A percentile compares a stretch with the other conserved stretches of the same genome.
phyloP scores from a whole-genome alignment of 2,797 vertebrate species.

The Tachyglossus aculeatus region DNA sequence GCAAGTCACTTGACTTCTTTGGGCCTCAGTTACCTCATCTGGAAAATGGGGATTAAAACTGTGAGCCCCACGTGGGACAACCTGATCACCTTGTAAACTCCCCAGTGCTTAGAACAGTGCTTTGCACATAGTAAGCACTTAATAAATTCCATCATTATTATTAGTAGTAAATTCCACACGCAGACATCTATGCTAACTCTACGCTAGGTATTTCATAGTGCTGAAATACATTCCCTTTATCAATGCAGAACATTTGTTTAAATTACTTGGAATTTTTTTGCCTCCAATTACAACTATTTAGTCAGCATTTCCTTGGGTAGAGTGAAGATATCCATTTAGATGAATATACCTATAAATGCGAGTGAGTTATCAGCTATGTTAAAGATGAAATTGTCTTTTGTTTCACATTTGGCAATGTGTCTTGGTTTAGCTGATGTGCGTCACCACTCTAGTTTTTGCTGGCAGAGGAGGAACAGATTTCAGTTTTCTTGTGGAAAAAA shows the following conservation, averaged over 20 bases:
- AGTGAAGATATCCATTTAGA: background rate
- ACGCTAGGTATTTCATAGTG: too few species aligned
- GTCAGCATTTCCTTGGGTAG: background rate
- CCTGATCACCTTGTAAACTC: too few species aligned
- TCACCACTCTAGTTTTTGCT: background rate
- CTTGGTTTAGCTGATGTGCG: background rate
- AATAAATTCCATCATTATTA: too few species aligned
- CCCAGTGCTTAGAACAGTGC: too few species aligned
- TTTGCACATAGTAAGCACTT: too few species aligned
- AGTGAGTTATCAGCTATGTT: background rate
- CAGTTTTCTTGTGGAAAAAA: constrained; percentile 3
- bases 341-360: background rate
- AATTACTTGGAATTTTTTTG: constrained; percentile 3
- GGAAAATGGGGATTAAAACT: too few species aligned
- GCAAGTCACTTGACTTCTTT: too few species aligned
- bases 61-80: too few species aligned
- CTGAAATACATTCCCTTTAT: too few species aligned
- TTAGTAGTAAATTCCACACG: too few species aligned
- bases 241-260: constrained; percentile 6
- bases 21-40: too few species aligned
- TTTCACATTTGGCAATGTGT: background rate
- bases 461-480: background rate
- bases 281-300: constrained; percentile 15
- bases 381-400: background rate
- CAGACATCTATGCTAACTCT: too few species aligned